Percentiles rank a stretch among this genome's conserved stretches.
Conservation (phyloP, 2,888 invertebrate genomes). For the Polydrusus tereticollis region DNA sequence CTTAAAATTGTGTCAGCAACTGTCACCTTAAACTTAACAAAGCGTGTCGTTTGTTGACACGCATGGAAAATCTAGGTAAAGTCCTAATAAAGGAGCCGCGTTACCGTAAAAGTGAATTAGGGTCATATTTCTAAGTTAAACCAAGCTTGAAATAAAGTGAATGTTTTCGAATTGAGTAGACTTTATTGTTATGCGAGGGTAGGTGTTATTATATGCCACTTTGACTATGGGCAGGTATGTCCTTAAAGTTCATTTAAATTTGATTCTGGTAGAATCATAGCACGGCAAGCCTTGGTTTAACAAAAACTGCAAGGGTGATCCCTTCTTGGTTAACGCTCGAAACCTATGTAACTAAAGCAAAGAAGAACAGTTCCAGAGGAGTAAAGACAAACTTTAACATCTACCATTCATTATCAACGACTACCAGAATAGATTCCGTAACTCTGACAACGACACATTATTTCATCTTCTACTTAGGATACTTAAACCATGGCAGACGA, state of each 20-base stretch:
- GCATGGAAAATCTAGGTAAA: slow-evolving; percentile 14
- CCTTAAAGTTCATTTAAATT: not conserved
- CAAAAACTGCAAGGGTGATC: no score
- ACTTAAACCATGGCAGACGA: no score
- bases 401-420: no score
- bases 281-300: no score
- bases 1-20: not conserved
- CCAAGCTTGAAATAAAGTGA: slow-evolving; percentile 3
- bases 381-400: no score
- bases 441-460: no score
- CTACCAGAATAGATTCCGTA: no score
- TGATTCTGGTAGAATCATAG: no score
- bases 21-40: slow-evolving; percentile 5
- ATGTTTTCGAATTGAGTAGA: not conserved
- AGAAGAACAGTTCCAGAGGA: no score
- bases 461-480: no score
- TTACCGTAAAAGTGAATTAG: slow-evolving; percentile 10
- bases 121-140: slow-evolving; percentile 7
- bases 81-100: not conserved
- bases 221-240: not conserved
- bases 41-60: slow-evolving; percentile 5
- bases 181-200: slow-evolving; percentile 4
- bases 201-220: not conserved
- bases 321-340: no score
- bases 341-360: no score